Base-by-base conservation (phyloP, 2,888 invertebrate species). In the Chaetoderma sp. region DNA sequence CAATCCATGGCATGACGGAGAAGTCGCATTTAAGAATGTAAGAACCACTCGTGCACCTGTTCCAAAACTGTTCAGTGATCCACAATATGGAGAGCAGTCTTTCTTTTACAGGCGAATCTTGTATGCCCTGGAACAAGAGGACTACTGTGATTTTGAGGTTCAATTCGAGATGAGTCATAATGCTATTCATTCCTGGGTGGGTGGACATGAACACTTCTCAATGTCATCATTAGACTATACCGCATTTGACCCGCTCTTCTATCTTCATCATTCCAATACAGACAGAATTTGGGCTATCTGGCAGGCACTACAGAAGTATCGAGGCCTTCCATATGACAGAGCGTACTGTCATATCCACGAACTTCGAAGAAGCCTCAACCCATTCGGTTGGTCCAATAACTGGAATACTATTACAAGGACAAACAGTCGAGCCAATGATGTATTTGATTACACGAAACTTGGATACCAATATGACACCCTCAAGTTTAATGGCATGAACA, bases 161-260 rank as follows among this genome's bases (percentile, higher is more conserved):
- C 18, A 68, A 63, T 52, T 57, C 16, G 61, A 61, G 32, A 32
- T 61, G 5, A 39, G 55, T 21, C 61, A 61, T 33, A 61, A 61
- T 28, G 55, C 61, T 32, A 61, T 61, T 25, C 61, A 61, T 21
- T 30, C 28, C n/a, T 52, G 52, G 70, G 71, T 30, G 23, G 62
- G 21, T 58, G 69, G 62, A 47, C 23, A 21, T 66, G 63, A 54
- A 42, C 71, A 16, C 10, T 72, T 63, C 54, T 60, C 63, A 23
- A 70, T 70, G 52, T 71, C 71, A 27, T 70, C 73, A 10, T 68
- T 73, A 16, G 65, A 73, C 63, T 73, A 70, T 58, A 63, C 73
- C 0, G 63, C 73, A 10, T 73, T 71, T 49, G 73, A 73, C 58
- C 73, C 73, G 10, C 54, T 69, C 39, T 73, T 73, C 65, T 71